These are phyloP conservation scores for Girardinichthys multiradiatus DNA, from an alignment of 2,113 vertebrate genomes.

Conservation along the genomic window DNA sequence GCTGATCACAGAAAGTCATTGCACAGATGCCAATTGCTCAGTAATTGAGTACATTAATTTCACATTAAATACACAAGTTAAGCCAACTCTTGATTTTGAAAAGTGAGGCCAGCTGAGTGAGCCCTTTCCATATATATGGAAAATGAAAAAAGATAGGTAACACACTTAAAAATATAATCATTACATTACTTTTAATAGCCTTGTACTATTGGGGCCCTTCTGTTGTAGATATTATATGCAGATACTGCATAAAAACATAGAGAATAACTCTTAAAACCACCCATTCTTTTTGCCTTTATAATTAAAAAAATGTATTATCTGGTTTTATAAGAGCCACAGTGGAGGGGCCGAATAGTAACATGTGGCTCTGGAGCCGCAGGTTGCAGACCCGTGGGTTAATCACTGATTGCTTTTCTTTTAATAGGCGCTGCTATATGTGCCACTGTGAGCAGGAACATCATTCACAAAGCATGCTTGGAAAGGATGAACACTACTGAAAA, in stretches of 20 bases:
- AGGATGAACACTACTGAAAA: slow-evolving; percentile 8
- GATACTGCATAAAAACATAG: not conserved
- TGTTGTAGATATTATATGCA: not conserved
- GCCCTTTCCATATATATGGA: not conserved
- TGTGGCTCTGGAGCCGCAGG: too few species aligned
- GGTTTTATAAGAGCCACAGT: not conserved
- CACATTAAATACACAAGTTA: too few species aligned
- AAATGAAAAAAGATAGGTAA: not conserved
- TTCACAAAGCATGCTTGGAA: slow-evolving; percentile 75
- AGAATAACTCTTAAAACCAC: not conserved
- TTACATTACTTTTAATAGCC: too few species aligned
- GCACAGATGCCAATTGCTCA: slow-evolving; percentile 9
- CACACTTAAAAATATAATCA: too few species aligned
- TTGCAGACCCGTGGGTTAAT: slow-evolving; percentile 3
- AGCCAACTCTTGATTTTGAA: too few species aligned
- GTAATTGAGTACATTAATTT: slow-evolving; percentile 3
- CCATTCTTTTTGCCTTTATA: too few species aligned
- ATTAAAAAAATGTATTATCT: too few species aligned
- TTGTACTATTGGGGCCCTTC: too few species aligned
- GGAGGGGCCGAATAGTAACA: not conserved
- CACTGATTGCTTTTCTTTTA: slow-evolving; percentile 14
- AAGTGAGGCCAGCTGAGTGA: not conserved
- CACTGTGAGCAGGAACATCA: slow-evolving; percentile 48
- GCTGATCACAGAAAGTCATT: slow-evolving; percentile 3
- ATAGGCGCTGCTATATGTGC: slow-evolving; percentile 50